Conservation (phyloP, 2,888 invertebrate genomes). For the Eristalis pertinax region DNA sequence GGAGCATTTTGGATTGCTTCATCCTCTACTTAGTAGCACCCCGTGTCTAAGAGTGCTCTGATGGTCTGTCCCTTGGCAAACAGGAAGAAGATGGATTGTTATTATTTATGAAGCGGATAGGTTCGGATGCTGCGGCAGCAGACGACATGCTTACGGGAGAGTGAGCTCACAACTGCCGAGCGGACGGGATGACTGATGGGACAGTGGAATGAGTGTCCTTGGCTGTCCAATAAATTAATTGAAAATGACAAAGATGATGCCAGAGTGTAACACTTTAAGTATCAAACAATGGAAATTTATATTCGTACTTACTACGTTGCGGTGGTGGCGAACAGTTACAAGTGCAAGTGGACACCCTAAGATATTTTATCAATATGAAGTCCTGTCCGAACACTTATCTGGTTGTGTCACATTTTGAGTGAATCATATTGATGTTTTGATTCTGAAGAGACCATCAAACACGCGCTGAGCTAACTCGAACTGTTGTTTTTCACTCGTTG, state of each 20-base stretch:
- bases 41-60: background rate
- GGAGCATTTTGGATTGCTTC: background rate
- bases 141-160: constrained; percentile 31
- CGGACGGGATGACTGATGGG: constrained; percentile 50
- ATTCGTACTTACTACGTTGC: constrained; percentile 6
- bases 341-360: background rate
- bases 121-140: constrained; percentile 54
- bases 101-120: constrained; percentile 66
- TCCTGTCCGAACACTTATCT: too few relatives aligned
- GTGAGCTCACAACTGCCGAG: background rate
- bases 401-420: too few relatives aligned
- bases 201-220: constrained; percentile 34
- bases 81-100: constrained; percentile 65
- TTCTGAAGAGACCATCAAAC: too few relatives aligned
- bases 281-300: constrained; percentile 28
- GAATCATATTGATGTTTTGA: too few relatives aligned
- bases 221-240: constrained; percentile 59
- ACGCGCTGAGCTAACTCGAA: too few relatives aligned
- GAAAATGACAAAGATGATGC: constrained; percentile 51
- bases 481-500: too few relatives aligned
- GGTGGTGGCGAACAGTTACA: background rate
- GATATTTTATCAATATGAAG: too few relatives aligned
- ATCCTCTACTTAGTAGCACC: constrained; percentile 12
- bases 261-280: constrained; percentile 33
- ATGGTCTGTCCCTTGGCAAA: constrained; percentile 5